Base-by-base conservation (phyloP, 2,797 vertebrate genomes). In the Acomys russatus region DNA sequence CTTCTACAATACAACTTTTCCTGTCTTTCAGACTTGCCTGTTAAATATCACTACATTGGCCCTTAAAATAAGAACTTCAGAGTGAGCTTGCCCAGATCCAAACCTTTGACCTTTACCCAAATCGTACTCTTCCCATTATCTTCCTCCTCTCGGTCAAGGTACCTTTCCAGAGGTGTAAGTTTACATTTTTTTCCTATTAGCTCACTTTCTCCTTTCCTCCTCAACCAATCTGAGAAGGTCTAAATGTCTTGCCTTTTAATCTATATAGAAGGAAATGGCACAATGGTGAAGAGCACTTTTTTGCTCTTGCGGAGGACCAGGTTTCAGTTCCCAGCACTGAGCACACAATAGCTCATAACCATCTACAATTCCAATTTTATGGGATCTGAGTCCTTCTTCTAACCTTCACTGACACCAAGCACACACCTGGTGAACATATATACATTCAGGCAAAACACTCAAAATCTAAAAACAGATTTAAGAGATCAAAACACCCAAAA, bases 31-130 rank as follows among this genome's bases (percentile, higher is more conserved):
- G 38, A 71, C 1, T 88, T 33, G 28, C 20, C 64, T 78, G 68
- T 59, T 63, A 79, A 49, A 79, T 38, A 90, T 68, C 49, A 89
- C 70, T 49, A 93, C 6, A 76, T 59, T 33, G 73, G 68, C 30
- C 44, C 91, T 28, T 76, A 76, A 49, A 56, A 56, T 49, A 49
- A 76, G 38, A 76, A 76, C 73, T 23, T 76, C 73, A 5, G 49
- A 76, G 38, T 76, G 49, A 76, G 73, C 93, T 90, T 30, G 6
- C 80, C 54, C 33, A 94, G 95, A 92, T 73, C 30, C 73, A 91
- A 93, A 93, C 12, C 80, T 92, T 44, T 20, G 20, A 91, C n/a
- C 12, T 51, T 38, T 51, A 49, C 14, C 28, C 15, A 54, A 84
- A 94, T 61, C 25, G 23, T 88, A 70, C 23, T 93, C 77, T n/a